These are phyloP conservation scores for Microtus montanus DNA, from an alignment of 2,113 vertebrate species.

Conservation along the genomic window DNA sequence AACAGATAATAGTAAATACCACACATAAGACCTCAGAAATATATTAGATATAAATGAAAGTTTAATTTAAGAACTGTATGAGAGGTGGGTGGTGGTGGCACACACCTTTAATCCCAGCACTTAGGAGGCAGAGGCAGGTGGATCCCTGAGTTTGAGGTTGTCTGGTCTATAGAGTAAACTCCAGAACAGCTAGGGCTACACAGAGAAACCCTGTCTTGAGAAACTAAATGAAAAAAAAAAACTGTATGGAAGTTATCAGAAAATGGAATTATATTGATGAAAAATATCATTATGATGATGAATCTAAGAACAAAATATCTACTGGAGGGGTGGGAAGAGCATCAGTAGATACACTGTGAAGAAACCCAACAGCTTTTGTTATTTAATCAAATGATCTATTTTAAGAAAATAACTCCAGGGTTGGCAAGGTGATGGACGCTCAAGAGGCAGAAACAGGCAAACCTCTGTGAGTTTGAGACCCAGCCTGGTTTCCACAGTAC, in stretches of 20 bases:
- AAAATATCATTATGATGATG: neutral
- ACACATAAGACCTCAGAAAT: neutral
- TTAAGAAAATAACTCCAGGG: neutral
- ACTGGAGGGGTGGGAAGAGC: neutral
- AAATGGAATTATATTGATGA: neutral
- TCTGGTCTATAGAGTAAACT: neutral
- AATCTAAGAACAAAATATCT: neutral
- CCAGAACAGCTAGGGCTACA: neutral
- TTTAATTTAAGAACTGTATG: neutral
- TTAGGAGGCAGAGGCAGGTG: no score
- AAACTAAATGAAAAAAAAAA: neutral
- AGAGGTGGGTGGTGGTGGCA: neutral
- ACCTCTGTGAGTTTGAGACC: neutral
- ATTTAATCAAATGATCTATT: neutral
- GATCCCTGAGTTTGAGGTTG: neutral
- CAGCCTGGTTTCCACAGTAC: neutral
- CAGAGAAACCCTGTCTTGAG: neutral
- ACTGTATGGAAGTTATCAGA: neutral
- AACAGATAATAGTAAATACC: neutral
- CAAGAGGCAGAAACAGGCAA: neutral
- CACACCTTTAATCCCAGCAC: neutral
- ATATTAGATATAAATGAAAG: neutral
- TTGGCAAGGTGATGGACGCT: neutral
- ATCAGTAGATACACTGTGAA: neutral
- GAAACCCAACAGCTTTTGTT: neutral